These are phyloP conservation scores for Epistrophe eligans DNA, from an alignment of 2,888 invertebrate species.

Conservation along the genomic window DNA sequence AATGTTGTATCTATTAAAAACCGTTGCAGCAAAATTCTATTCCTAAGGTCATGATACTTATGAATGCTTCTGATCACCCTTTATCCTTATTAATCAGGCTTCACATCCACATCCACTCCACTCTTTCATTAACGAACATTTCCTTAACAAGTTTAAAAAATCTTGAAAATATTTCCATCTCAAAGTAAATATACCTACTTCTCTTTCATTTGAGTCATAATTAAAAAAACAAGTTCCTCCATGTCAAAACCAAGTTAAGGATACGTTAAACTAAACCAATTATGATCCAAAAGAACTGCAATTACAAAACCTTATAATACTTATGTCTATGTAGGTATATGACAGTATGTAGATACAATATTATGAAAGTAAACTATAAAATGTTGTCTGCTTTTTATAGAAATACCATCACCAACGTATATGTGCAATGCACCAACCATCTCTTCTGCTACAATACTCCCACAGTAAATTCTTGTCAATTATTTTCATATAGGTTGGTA, in stretches of 20 bases:
- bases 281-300: slow-evolving; percentile 53
- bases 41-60: too few species aligned
- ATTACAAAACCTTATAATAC: slow-evolving; percentile 15
- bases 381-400: slow-evolving; percentile 30
- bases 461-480: slow-evolving; percentile 46
- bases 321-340: not conserved
- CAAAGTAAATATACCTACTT: not conserved
- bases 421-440: not conserved
- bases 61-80: too few species aligned
- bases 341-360: not conserved
- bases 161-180: not conserved
- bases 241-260: slow-evolving; percentile 24
- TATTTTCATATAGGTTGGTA: slow-evolving; percentile 44
- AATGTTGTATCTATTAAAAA: too few species aligned
- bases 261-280: slow-evolving; percentile 64
- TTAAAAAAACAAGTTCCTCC: slow-evolving; percentile 25
- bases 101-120: fast-evolving
- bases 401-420: slow-evolving; percentile 10
- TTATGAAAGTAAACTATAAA: too few species aligned
- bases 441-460: not conserved
- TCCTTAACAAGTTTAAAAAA: not conserved
- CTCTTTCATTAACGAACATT: not conserved
- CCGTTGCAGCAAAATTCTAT: too few species aligned
- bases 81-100: not conserved
- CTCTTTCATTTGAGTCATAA: slow-evolving; percentile 32